Evolutionary conservation across 2,888 invertebrate species (phyloP).

Genomic region (Mycalesis mineus): DNA sequence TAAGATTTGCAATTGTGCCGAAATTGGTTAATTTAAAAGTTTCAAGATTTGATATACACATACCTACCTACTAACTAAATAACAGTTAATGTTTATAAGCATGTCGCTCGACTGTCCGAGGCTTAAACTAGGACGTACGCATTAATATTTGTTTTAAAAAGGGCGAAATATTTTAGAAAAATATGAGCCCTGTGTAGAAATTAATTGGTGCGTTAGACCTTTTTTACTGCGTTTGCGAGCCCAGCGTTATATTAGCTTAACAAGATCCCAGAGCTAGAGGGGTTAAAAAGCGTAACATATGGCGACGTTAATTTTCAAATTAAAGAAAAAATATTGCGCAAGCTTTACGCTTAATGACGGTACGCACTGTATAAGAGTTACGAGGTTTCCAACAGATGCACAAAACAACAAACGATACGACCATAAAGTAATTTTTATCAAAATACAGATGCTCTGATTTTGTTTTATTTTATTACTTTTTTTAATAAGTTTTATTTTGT

Average conservation of each 20-base stretch:
- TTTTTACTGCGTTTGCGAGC: slow-evolving; percentile 48
- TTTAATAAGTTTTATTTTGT: too few species aligned
- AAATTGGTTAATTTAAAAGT: too few species aligned
- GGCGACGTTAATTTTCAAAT: slow-evolving; percentile 55
- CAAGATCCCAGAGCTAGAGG: slow-evolving; percentile 49
- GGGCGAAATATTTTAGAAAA: slow-evolving; percentile 60
- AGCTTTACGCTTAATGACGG: slow-evolving; percentile 1
- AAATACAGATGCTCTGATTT: too few species aligned
- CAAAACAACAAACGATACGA: not conserved
- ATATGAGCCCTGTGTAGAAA: slow-evolving; percentile 52
- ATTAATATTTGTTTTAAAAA: slow-evolving; percentile 69
- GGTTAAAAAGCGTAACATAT: slow-evolving; percentile 59
- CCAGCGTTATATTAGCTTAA: slow-evolving; percentile 53
- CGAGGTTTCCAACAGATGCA: not conserved
- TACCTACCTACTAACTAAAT: too few species aligned
- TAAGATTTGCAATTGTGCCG: too few species aligned
- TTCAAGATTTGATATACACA: too few species aligned
- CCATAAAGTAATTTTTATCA: too few species aligned
- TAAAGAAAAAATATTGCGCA: slow-evolving; percentile 45
- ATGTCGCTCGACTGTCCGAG: not conserved
- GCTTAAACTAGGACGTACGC: slow-evolving; percentile 49
- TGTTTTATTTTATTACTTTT: too few species aligned
- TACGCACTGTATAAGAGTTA: not conserved
- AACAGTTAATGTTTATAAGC: not conserved
- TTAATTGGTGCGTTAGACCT: slow-evolving; percentile 61